These are phyloP conservation scores for Sinocyclocheilus grahami DNA, from an alignment of 2,113 vertebrate genomes.

Conservation along the genomic window DNA sequence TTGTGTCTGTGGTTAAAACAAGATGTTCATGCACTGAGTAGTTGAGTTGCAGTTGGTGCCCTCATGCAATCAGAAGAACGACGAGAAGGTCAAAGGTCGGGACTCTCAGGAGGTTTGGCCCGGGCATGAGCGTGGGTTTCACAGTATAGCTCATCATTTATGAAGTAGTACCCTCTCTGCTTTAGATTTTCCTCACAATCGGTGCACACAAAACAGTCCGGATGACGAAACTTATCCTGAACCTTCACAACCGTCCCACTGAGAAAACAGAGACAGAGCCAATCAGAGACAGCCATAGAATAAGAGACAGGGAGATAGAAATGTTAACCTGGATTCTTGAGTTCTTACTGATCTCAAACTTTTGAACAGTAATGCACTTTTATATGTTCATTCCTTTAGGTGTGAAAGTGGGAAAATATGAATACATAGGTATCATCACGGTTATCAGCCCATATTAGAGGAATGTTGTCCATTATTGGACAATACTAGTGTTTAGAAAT, in stretches of 20 bases:
- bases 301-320: too few relatives aligned
- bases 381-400: too few relatives aligned
- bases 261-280: not conserved
- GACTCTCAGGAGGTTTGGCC: slow-evolving; percentile 88
- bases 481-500: too few relatives aligned
- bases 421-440: too few relatives aligned
- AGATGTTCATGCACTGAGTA: not conserved
- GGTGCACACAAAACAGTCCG: slow-evolving; percentile 93
- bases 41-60: not conserved
- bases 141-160: slow-evolving; percentile 95
- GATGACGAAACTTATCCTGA: slow-evolving; percentile 90
- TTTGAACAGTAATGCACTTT: too few relatives aligned
- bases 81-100: slow-evolving; percentile 74
- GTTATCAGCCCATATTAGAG: too few relatives aligned
- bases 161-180: slow-evolving; percentile 96
- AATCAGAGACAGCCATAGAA: not conserved
- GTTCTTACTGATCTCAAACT: too few relatives aligned
- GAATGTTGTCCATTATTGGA: too few relatives aligned
- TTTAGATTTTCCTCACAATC: slow-evolving; percentile 96
- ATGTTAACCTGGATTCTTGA: too few relatives aligned
- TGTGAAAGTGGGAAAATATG: too few relatives aligned
- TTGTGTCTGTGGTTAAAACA: slow-evolving; percentile 1
- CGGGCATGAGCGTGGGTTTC: slow-evolving; percentile 89
- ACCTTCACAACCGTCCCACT: slow-evolving; percentile 96
- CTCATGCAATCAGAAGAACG: not conserved